Evolutionary conservation across 2,888 invertebrate genomes (phyloP), one percentile per base, ranked within the genome.

Genomic region (Caenorhabditis japonica): DNA sequence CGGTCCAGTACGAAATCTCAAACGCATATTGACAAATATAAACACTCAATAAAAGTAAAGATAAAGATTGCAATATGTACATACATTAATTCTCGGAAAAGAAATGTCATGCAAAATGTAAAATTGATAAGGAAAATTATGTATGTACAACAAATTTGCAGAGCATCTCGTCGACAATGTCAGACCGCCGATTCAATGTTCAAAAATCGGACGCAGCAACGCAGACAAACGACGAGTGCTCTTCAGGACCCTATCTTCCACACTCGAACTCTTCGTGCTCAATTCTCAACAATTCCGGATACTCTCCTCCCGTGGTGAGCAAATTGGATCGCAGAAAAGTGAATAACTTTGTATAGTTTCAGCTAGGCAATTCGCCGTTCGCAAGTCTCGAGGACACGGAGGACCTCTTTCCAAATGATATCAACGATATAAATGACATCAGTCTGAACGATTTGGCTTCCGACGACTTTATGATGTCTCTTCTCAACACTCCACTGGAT

Each of bases 261-360:
- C 72, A 72, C 30, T 64, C 72, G 17, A 72, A 60, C 33, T 75
- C 75, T 27, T 70, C 64, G 21, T 74, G 62, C 49, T 79, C 79
- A 1, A 41, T 79, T 19, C 62, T 76, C 33, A 74, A 74, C 33
- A 74, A 71, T 34, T 62, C 76, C 5, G 74, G 74, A 34, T 73
- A 75, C 25, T 76, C 79, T 1, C 79, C 79, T 12, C 76, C 78
- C 53, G 47, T 74, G 62, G 74, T 70, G 17, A 47, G 36, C 34
- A 19, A 3, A 2, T 17, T 17, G 15, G n/a, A 34, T 2, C 15
- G 7, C 1, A 12, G 17, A 17, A 4, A 27, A 4, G 17, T 3
- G 2, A 21, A 38, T 15, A 19, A 15, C 17, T 38, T n/a, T 15
- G 4, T 23, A 21, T 12, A 23, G 17, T 64, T 64, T 34, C 64